These are phyloP conservation scores for Loriculus beryllinus DNA, from an alignment of 2,797 vertebrate species.

Conservation along the genomic window DNA sequence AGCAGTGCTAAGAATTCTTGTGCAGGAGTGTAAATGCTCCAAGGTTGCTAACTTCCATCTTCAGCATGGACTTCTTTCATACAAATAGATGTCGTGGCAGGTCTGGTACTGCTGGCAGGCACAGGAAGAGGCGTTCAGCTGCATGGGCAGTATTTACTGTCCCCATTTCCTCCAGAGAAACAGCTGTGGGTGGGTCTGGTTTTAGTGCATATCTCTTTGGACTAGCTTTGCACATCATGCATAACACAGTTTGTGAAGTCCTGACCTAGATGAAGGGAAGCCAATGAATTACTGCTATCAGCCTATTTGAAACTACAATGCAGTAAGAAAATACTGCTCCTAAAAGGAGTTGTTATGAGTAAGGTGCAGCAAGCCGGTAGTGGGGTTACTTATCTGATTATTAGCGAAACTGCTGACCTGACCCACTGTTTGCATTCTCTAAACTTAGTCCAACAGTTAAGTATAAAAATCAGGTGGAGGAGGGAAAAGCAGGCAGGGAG, in stretches of 20 bases:
- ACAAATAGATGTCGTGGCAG: background rate
- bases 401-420: background rate
- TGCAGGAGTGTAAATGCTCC: background rate
- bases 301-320: background rate
- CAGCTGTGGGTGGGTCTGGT: background rate
- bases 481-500: background rate
- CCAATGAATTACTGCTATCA: background rate
- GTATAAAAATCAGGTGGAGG: background rate
- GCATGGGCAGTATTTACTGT: conserved; percentile 5
- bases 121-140: background rate
- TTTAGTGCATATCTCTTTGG: background rate
- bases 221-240: background rate
- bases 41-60: background rate
- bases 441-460: background rate
- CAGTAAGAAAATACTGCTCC: background rate
- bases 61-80: background rate
- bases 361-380: background rate
- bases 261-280: background rate
- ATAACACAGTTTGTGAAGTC: background rate
- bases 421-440: background rate
- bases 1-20: background rate
- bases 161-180: background rate
- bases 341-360: background rate
- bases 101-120: background rate
- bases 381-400: background rate